phyloP scores from a whole-genome alignment of 53 echinoderm and acorn worm species.

The Hippasteria phrygiana region DNA sequence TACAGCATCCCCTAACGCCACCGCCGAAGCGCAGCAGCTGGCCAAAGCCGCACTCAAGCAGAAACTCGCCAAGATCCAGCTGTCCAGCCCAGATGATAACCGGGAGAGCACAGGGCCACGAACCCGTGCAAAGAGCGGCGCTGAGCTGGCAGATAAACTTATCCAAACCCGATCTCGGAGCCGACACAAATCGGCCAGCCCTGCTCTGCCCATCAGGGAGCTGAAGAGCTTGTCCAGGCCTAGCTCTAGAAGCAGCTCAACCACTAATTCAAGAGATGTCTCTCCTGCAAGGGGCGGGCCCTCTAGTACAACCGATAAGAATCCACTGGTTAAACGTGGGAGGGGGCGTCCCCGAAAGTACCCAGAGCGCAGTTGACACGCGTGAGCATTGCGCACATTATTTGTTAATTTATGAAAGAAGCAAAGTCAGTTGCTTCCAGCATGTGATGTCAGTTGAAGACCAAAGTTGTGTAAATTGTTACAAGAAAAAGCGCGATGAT shows the following conservation, averaged over 20 bases:
- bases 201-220: conserved; percentile 12
- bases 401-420: conserved; percentile 14
- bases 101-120: conserved; percentile 31
- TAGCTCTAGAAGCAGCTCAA: conserved; percentile 76
- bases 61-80: conserved; percentile 56
- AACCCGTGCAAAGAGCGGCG: conserved; percentile 49
- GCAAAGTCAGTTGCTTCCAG: not conserved
- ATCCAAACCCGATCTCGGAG: conserved; percentile 47
- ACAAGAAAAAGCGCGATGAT: not conserved
- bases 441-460: not conserved
- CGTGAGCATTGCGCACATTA: not conserved
- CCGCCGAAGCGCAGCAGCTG: conserved; percentile 17
- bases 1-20: not conserved
- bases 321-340: conserved; percentile 31
- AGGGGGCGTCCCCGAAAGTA: conserved; percentile 42
- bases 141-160: conserved; percentile 50
- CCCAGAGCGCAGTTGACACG: conserved; percentile 47
- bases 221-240: conserved; percentile 55
- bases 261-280: conserved; percentile 63
- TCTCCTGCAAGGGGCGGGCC: conserved; percentile 58
- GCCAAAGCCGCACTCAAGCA: conserved; percentile 28
- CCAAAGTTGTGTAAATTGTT: not conserved
- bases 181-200: conserved; percentile 54
- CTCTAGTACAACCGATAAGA: conserved; percentile 7
- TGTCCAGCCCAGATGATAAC: not conserved